Base-by-base conservation (phyloP, 1,140 invertebrate genomes). In the Brachionus angularis region DNA sequence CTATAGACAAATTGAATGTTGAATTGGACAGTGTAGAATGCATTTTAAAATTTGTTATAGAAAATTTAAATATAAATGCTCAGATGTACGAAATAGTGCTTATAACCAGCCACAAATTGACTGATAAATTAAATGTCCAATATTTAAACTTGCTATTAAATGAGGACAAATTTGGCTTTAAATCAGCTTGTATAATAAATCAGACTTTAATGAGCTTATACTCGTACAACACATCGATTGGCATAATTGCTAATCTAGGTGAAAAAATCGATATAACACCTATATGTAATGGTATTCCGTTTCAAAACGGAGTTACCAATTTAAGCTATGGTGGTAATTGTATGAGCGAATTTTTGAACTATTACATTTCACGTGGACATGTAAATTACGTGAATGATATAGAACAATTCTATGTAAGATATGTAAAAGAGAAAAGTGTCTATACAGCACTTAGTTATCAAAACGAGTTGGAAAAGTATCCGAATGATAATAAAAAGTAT, bases 211-310 rank as follows among this genome's bases (percentile, higher is more conserved):
- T 86, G 46, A 80, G 85, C 33, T 80, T 87, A 2, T 86, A 86
- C 76, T 84, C 85, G 3, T 87, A 87, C 76, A 85, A 85, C 50
- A 81, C 85, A 3, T 85, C 84, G 3, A 86, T 85, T 18, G 86
- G 86, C 42, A 84, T 87, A 67, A 83, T 87, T 44, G 85, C 86
- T 4, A 86, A 87, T 76, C 81, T 87, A 72, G 86, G 86, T 18
- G 85, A 87, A 70, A 76, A 85, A 61, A 80, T 86, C 71, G 85
- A 87, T 73, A 83, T 87, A 64, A 77, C 86, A 53, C 85, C 86
- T 25, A 83, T 87, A 23, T 85, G 83, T 76, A 85, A 86, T 76
- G 86, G 86, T 85, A 82, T 82, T 74, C 78, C 84, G n/a, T 80
- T 84, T 47, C 82, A 84, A 73, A 78, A 79, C 46, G 83, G 84